Conservation (phyloP, 2,113 vertebrate species). For the Spilogale gracilis region DNA sequence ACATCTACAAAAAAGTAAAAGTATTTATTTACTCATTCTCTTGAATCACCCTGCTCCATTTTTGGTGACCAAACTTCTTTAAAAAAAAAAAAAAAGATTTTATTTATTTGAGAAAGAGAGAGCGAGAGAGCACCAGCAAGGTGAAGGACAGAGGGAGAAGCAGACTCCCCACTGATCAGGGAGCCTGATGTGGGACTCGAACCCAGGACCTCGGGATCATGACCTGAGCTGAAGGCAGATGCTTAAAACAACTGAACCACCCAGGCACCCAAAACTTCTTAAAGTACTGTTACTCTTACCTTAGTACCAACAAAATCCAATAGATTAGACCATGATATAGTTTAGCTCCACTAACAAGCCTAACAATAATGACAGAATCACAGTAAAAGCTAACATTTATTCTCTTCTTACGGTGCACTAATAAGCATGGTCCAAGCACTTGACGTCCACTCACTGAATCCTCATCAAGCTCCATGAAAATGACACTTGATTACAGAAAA, state of each 20-base stretch:
- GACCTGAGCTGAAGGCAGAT: too few species aligned
- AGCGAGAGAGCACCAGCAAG: too few species aligned
- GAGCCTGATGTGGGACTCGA: too few species aligned
- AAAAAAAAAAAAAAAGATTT: too few species aligned
- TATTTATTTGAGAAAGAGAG: too few species aligned
- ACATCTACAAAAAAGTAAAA: background rate
- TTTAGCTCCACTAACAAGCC: background rate
- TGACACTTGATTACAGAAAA: background rate
- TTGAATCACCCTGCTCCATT: background rate
- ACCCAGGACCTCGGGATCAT: too few species aligned
- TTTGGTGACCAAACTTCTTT: background rate
- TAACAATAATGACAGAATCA: background rate
- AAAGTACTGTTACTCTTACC: background rate
- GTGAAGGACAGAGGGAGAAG: too few species aligned
- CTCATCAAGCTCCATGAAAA: background rate
- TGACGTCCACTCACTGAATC: background rate
- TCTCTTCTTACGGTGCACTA: background rate
- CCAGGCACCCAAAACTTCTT: background rate
- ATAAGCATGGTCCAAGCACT: background rate
- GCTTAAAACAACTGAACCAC: too few species aligned
- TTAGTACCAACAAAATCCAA: background rate
- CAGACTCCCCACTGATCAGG: too few species aligned
- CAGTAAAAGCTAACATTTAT: background rate
- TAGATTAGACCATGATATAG: background rate
- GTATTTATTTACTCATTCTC: background rate